Base-by-base conservation (phyloP, 2,113 vertebrate species). In the Ceyx margarethae region DNA sequence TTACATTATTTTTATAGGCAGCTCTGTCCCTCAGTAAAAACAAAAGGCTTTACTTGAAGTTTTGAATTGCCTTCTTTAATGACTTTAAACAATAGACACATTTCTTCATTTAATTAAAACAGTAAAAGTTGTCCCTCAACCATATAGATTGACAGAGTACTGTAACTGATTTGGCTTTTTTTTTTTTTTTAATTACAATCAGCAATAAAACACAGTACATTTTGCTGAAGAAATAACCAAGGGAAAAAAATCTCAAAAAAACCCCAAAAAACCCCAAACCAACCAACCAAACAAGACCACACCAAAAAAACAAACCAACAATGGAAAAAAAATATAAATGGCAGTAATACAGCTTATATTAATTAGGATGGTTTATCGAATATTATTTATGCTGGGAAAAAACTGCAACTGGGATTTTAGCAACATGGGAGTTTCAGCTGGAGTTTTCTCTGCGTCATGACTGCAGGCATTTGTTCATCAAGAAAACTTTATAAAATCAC, bases 21-120 rank as follows among this genome's bases (percentile, higher is more conserved):
- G 95, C 91, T 97, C 89, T 97, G 87, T 89, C 81, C 67, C 82
- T 81, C 60, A 91, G 87, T 96, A 96, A 97, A 97, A 94, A 45
- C 42, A 82, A 61, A 88, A 42, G 54, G 67, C 46, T 93, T 91
- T 89, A 42, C 57, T 78, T 94, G 74, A 92, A 76, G 50, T 93
- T 95, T 90, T 93, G 91, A 96, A 97, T 97, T 96, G 93, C 84
- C 82, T 95, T 96, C 82, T 97, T 97, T 96, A 85, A 91, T 95
- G 83, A 69, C 80, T 79, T 94, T 93, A 93, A 97, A 98, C 96
- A 97, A 97, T 96, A 94, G 92, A 75, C 56, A 77, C 82, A 56
- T 97, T 97, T 97, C 93, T 97, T 90, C 89, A 80, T 96, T 98
- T 98, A 98, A 98, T 98, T 98, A 98, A 98, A 98, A 96, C 94